These are phyloP conservation scores for Nasonia giraulti DNA, from an alignment of 1,140 invertebrate genomes.

Conservation along the genomic window DNA sequence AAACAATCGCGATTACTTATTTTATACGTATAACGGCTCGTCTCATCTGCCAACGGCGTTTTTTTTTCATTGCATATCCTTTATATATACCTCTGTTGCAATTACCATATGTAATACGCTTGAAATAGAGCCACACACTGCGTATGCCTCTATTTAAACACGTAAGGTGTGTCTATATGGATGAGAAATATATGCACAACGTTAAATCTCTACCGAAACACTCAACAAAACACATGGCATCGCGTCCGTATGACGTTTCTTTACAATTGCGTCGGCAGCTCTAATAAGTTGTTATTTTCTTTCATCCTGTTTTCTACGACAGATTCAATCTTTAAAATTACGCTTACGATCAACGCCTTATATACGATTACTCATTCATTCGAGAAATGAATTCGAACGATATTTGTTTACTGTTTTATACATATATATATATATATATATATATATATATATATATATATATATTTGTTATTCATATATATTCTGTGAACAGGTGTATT, in stretches of 20 bases:
- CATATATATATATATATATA: slow-evolving; percentile 5
- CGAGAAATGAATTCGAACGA: slow-evolving; percentile 34
- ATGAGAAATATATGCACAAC: slow-evolving; percentile 59
- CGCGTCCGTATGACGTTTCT: slow-evolving; percentile 58
- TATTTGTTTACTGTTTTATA: slow-evolving; percentile 49
- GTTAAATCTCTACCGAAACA: slow-evolving; percentile 72
- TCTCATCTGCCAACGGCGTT: too few species aligned
- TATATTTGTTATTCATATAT: background rate
- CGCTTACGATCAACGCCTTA: background rate
- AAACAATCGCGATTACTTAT: background rate
- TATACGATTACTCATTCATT: background rate
- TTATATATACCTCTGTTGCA: background rate
- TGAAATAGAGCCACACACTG: slow-evolving; percentile 51
- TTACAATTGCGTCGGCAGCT: slow-evolving; percentile 62
- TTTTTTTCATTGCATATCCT: background rate
- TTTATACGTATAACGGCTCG: background rate
- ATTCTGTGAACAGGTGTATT: slow-evolving; percentile 36
- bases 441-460: too few species aligned
- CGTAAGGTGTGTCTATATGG: slow-evolving; percentile 19
- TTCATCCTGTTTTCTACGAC: background rate
- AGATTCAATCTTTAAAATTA: background rate
- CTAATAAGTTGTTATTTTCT: slow-evolving; percentile 44
- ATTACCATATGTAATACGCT: background rate
- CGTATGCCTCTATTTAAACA: slow-evolving; percentile 12
- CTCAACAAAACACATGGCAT: slow-evolving; percentile 72